Evolutionary conservation across 2,797 vertebrate species (phyloP).

Genomic region (Anniella stebbinsi): DNA sequence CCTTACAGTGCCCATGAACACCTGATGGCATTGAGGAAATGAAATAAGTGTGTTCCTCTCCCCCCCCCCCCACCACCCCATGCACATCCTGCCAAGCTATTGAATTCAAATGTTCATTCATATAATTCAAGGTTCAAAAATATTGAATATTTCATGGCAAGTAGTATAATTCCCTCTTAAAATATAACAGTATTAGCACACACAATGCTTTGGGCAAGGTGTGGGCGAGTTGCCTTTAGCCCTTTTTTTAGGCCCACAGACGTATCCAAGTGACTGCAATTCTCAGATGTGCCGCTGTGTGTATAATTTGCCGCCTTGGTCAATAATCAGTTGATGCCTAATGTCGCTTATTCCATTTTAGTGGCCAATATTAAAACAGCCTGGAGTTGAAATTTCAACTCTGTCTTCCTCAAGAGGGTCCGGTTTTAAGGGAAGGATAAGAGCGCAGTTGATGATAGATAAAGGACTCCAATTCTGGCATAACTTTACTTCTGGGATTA

Average conservation of each 20-base stretch:
- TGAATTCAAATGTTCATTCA: too few relatives aligned
- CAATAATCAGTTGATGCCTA: too few relatives aligned
- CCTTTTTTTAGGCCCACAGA: background rate
- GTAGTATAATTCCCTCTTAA: background rate
- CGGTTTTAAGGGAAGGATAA: background rate
- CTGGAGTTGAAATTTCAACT: slow-evolving; percentile 9
- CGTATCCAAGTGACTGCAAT: background rate
- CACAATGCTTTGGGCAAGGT: background rate
- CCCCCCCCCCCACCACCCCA: background rate
- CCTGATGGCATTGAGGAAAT: background rate
- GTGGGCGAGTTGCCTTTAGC: background rate
- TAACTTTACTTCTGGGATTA: slow-evolving; percentile 34
- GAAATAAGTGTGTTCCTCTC: background rate
- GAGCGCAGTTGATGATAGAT: background rate
- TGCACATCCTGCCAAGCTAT: background rate
- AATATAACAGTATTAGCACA: background rate
- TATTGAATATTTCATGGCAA: background rate
- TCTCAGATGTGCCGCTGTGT: background rate
- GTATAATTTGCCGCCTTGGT: background rate
- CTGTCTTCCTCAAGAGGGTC: background rate
- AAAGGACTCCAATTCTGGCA: background rate
- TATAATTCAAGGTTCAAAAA: background rate
- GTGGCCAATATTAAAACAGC: background rate
- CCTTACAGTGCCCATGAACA: slow-evolving; percentile 35
- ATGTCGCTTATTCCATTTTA: background rate